phyloP scores from a whole-genome alignment of 1,140 invertebrate species.

The Drosophila novamexicana region DNA sequence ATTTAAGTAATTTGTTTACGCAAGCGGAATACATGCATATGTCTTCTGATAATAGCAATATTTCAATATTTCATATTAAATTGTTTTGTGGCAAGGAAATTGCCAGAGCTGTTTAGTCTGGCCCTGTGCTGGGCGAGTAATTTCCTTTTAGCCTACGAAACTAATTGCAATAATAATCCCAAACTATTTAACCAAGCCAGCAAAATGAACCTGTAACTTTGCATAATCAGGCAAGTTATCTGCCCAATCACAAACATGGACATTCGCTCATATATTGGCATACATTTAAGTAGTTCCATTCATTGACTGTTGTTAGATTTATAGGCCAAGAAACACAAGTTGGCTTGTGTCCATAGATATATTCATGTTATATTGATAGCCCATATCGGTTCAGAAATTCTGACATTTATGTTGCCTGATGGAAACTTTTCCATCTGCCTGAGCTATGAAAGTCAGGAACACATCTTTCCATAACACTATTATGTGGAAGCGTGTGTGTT shows the following conservation, averaged over 20 bases:
- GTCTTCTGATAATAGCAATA: conserved; percentile 4
- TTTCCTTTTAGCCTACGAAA: conserved; percentile 35
- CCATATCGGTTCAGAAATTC: background rate
- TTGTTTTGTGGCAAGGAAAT: conserved; percentile 40
- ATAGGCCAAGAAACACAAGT: background rate
- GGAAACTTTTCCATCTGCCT: background rate
- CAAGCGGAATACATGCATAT: background rate
- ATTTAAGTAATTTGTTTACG: conserved; percentile 24
- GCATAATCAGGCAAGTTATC: no score
- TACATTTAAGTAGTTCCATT: no score
- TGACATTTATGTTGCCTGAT: background rate
- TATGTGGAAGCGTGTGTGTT: conserved; percentile 8
- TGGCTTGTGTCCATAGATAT: background rate
- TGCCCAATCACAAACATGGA: no score
- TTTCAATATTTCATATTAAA: conserved; percentile 53
- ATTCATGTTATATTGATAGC: background rate
- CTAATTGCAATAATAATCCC: conserved; percentile 73
- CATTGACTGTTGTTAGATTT: background rate
- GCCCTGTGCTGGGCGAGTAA: conserved; percentile 23
- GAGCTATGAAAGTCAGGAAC: background rate
- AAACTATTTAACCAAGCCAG: conserved; percentile 43
- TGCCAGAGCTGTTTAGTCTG: conserved; percentile 13
- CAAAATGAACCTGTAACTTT: conserved; percentile 14
- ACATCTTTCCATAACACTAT: background rate
- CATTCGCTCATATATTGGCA: background rate